These are phyloP conservation scores for Hoplias malabaricus DNA, from an alignment of 2,113 vertebrate species.

Conservation along the genomic window DNA sequence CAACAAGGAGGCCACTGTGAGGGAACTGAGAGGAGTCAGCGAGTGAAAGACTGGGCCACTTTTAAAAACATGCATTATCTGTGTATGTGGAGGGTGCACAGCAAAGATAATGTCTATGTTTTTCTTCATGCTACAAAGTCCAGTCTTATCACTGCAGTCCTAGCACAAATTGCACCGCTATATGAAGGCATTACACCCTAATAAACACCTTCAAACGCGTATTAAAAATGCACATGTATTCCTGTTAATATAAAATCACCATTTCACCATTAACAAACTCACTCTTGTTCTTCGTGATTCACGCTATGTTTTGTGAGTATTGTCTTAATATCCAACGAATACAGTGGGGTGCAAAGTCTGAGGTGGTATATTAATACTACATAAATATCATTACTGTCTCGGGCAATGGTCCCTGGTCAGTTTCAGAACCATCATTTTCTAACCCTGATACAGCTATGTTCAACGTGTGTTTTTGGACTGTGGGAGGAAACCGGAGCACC, in stretches of 20 bases:
- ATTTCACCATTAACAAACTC: no score
- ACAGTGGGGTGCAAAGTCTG: no score
- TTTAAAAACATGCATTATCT: neutral
- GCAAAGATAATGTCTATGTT: neutral
- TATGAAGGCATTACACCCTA: neutral
- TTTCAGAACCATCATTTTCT: no score
- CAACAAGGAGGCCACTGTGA: slow-evolving; percentile 33
- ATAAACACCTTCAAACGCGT: neutral
- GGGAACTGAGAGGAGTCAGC: neutral
- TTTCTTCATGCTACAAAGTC: neutral
- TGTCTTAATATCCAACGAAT: no score
- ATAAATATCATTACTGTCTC: no score
- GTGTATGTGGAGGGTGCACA: neutral
- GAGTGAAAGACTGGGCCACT: neutral
- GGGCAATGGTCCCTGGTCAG: no score
- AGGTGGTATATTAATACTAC: no score
- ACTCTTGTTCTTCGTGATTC: no score
- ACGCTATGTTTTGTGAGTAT: no score
- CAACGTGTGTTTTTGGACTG: no score
- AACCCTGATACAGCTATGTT: no score
- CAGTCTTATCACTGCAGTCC: neutral
- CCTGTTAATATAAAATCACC: neutral
- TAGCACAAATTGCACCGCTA: neutral
- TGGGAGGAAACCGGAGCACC: no score
- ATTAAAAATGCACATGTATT: neutral